phyloP scores from a whole-genome alignment of 2,888 invertebrate species.

The Dasysyrphus albostriatus region DNA sequence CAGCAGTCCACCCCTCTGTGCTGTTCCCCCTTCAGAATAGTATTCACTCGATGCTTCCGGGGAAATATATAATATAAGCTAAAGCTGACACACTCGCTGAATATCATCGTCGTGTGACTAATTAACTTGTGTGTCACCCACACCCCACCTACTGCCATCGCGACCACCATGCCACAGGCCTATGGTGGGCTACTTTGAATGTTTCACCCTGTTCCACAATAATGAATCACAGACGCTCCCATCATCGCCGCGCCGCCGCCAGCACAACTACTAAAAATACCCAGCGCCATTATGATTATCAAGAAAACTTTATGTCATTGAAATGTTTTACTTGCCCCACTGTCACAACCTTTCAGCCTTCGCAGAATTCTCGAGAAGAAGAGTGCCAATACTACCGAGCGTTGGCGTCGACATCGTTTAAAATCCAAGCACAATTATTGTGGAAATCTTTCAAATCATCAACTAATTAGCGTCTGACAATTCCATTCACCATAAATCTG shows the following conservation, averaged over 20 bases:
- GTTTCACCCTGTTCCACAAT: conserved; percentile 21
- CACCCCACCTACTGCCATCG: conserved; percentile 1
- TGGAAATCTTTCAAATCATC: conserved; percentile 68
- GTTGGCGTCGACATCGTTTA: not conserved
- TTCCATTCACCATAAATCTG: conserved; percentile 70
- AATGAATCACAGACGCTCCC: conserved; percentile 49
- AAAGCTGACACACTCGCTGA: conserved; percentile 69
- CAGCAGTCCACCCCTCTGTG: not conserved
- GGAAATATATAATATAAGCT: conserved; percentile 33
- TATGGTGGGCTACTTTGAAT: conserved; percentile 22
- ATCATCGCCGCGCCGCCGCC: not conserved
- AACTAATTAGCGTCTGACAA: conserved; percentile 73
- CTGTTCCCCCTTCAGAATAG: not conserved
- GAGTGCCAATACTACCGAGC: conserved; percentile 18
- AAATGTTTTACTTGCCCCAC: conserved; percentile 7
- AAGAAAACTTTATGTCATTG: conserved; percentile 23
- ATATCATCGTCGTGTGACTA: conserved; percentile 71
- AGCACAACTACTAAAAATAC: conserved; percentile 64
- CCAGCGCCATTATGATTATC: conserved; percentile 6
- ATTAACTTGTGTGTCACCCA: conserved; percentile 72
- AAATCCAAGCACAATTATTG: conserved; percentile 29
- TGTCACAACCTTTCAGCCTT: conserved; percentile 16
- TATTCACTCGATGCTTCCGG: conserved; percentile 55
- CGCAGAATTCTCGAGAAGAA: conserved; percentile 12
- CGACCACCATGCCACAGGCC: not conserved